A percentile compares a stretch with the other conserved stretches of the same genome.
phyloP scores from a whole-genome alignment of 1,140 invertebrate species.

The Stegodyphus mimosarum region DNA sequence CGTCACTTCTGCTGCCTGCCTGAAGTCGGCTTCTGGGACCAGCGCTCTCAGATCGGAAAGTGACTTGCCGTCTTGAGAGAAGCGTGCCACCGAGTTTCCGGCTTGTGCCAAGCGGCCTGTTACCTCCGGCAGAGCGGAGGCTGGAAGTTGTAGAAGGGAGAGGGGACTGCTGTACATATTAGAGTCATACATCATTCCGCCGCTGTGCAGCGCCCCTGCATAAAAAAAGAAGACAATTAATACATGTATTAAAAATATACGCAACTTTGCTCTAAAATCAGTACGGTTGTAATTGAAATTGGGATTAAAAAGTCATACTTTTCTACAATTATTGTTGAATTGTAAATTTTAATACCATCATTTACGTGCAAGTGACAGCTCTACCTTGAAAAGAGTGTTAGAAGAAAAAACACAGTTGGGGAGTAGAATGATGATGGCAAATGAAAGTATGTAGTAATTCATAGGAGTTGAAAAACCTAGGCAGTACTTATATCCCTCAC shows the following conservation, averaged over 20 bases:
- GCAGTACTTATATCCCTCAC: too few relatives aligned
- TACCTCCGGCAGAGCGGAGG: slow-evolving; percentile 70
- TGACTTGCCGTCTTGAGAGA: slow-evolving; percentile 70
- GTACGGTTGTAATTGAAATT: too few relatives aligned
- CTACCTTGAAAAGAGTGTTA: too few relatives aligned
- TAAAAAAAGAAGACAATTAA: slow-evolving; percentile 4
- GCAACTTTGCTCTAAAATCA: too few relatives aligned
- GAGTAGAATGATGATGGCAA: too few relatives aligned
- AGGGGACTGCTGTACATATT: slow-evolving; percentile 70
- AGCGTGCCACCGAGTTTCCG: slow-evolving; percentile 68
- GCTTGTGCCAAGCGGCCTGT: slow-evolving; percentile 69
- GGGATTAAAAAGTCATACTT: too few relatives aligned
- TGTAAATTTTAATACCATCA: too few relatives aligned
- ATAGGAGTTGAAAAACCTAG: too few relatives aligned
- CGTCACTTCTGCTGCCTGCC: slow-evolving; percentile 73
- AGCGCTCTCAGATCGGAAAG: slow-evolving; percentile 67
- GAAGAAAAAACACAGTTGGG: too few relatives aligned
- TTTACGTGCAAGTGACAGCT: too few relatives aligned
- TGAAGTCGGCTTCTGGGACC: slow-evolving; percentile 65
- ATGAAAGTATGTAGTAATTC: too few relatives aligned
- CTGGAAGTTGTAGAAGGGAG: slow-evolving; percentile 71
- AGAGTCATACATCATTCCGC: slow-evolving; percentile 67
- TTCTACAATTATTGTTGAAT: too few relatives aligned
- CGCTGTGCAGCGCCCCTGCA: slow-evolving; percentile 40
- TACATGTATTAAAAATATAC: not conserved